A percentile compares a stretch with the other conserved stretches of the same genome.
These are phyloP conservation scores for Euura saliciscinereae DNA, from an alignment of 1,140 invertebrate species.

Conservation along the genomic window DNA sequence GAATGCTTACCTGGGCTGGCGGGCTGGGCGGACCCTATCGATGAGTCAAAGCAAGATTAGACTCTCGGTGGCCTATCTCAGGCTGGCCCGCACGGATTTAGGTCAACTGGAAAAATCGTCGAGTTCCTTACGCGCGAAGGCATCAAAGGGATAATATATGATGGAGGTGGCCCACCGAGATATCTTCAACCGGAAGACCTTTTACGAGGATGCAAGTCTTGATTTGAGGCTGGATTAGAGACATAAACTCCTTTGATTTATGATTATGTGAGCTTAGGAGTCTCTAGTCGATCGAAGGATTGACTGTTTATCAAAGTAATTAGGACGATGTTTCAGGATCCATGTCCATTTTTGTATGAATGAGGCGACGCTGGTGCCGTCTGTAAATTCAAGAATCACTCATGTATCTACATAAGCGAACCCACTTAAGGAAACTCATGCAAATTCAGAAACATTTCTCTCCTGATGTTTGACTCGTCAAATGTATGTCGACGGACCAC, in stretches of 20 bases:
- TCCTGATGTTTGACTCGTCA: not conserved
- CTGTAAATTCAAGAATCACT: not conserved
- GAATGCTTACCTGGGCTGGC: not conserved
- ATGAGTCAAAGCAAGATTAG: conserved; percentile 29
- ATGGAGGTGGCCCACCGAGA: conserved; percentile 14
- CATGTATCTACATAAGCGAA: not conserved
- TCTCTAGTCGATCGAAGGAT: not conserved
- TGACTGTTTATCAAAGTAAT: not conserved
- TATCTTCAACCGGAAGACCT: conserved; percentile 29
- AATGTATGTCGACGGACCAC: not conserved
- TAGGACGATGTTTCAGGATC: not conserved
- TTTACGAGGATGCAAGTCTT: not conserved
- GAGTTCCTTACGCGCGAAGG: not conserved
- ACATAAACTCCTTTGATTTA: not conserved
- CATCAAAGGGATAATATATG: not conserved
- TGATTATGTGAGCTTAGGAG: not conserved
- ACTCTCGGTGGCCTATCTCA: conserved; percentile 14
- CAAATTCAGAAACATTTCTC: not conserved
- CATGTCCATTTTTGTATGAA: not conserved
- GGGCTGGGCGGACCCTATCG: conserved; percentile 37
- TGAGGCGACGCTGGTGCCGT: not conserved
- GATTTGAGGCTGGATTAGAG: not conserved
- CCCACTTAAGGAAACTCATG: not conserved
- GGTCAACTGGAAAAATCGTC: conserved; percentile 33
- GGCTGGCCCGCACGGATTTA: conserved; percentile 29